A percentile compares a stretch with the other conserved stretches of the same genome.
Evolutionary conservation across 1,140 invertebrate species (phyloP).

Genomic region (Drosophila nebulosa): DNA sequence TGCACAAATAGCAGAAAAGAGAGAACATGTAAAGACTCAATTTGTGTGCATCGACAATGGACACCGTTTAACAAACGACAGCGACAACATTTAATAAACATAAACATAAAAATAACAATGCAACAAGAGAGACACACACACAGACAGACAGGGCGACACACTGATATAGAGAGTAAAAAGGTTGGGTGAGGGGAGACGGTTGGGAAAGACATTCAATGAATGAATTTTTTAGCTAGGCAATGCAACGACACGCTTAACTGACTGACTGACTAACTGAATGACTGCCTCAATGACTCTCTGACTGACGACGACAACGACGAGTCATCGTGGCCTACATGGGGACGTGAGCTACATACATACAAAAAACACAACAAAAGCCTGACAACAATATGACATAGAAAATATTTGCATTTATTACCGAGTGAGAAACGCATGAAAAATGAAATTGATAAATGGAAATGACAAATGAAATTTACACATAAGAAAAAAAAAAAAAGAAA

Average conservation of each 20-base stretch:
- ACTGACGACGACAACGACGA: constrained; percentile 3
- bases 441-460: constrained; percentile 13
- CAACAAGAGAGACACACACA: constrained; percentile 4
- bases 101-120: constrained; percentile 48
- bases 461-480: constrained; percentile 6
- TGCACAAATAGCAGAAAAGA: constrained; percentile 16
- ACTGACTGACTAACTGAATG: constrained; percentile 24
- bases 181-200: neutral
- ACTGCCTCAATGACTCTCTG: constrained; percentile 10
- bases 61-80: constrained; percentile 38
- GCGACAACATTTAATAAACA: constrained; percentile 46
- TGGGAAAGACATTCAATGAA: constrained; percentile 31
- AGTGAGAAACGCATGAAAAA: constrained; percentile 46
- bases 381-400: constrained; percentile 12
- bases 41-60: constrained; percentile 42
- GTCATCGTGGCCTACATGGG: constrained; percentile 32
- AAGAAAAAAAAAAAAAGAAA: constrained; percentile 11
- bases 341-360: constrained; percentile 49
- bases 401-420: constrained; percentile 46
- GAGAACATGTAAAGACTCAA: constrained; percentile 54
- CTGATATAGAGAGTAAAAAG: no score
- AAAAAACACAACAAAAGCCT: constrained; percentile 14
- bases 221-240: constrained; percentile 29
- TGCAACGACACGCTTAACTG: constrained; percentile 38
- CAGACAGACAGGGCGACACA: constrained; percentile 8